These are phyloP conservation scores for Hemicentrotus pulcherrimus DNA, from an alignment of 35 echinoderm and acorn worm genomes.

Conservation along the genomic window DNA sequence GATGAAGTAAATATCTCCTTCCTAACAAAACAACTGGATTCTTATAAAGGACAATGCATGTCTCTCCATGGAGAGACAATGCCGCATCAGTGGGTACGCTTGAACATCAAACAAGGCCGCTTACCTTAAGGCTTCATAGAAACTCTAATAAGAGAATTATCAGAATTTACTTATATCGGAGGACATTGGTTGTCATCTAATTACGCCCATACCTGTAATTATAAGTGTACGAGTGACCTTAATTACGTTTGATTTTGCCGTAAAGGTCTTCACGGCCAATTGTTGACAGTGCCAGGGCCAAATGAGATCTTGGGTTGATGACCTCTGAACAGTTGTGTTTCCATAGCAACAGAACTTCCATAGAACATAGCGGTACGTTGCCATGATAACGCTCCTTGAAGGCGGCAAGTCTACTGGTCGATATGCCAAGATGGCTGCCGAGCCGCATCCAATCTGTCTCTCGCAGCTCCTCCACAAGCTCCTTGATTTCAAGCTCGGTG, in stretches of 20 bases:
- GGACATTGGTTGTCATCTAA: too few relatives aligned
- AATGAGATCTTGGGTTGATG: conserved; percentile 20
- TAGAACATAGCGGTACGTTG: neutral
- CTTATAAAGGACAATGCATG: too few relatives aligned
- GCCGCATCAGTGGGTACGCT: too few relatives aligned
- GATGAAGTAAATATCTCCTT: too few relatives aligned
- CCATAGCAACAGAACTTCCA: conserved; percentile 39
- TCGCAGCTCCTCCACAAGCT: conserved; percentile 11
- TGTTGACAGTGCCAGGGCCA: conserved; percentile 30
- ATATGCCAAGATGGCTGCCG: conserved; percentile 36
- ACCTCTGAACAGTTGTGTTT: conserved; percentile 48
- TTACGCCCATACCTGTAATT: too few relatives aligned
- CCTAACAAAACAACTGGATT: too few relatives aligned
- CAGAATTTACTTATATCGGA: too few relatives aligned
- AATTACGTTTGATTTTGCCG: conserved; percentile 35
- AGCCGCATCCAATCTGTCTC: conserved; percentile 1
- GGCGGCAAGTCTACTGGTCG: neutral
- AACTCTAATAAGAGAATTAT: too few relatives aligned
- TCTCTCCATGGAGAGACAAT: too few relatives aligned
- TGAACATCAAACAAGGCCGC: too few relatives aligned
- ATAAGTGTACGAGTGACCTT: neutral
- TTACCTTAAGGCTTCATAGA: too few relatives aligned
- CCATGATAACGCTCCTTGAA: neutral
- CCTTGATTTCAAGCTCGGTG: conserved; percentile 1
- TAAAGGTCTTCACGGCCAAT: conserved; percentile 26